Conservation (phyloP, 2,113 vertebrate genomes). For the Micronycteris hirsuta region DNA sequence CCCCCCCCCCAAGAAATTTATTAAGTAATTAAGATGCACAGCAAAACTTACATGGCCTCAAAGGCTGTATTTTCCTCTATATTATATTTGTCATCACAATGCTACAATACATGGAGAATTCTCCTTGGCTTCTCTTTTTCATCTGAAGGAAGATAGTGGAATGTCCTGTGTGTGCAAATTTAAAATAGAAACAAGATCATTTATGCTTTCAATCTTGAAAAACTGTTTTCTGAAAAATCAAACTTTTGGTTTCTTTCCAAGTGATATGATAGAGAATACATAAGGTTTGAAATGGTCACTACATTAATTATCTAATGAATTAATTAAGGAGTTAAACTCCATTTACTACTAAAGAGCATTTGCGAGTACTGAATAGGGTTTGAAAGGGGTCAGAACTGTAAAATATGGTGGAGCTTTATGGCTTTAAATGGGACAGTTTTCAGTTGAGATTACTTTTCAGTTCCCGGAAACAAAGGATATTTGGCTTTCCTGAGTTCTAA, state of each 20-base stretch:
- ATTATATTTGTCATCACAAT: neutral
- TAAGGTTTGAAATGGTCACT: neutral
- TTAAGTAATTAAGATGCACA: neutral
- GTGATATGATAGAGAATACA: neutral
- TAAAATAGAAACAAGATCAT: neutral
- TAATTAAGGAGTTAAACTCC: neutral
- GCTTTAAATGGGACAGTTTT: neutral
- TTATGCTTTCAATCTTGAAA: neutral
- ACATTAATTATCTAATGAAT: neutral
- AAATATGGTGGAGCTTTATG: neutral
- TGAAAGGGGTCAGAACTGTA: neutral
- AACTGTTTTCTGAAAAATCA: neutral
- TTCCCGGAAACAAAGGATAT: neutral
- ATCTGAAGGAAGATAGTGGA: neutral
- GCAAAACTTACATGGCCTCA: neutral
- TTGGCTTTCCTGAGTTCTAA: neutral
- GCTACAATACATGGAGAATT: neutral
- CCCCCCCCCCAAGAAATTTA: neutral
- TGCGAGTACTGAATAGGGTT: neutral
- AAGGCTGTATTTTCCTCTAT: neutral
- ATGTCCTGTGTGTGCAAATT: neutral
- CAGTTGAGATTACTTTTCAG: neutral
- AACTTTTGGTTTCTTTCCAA: neutral
- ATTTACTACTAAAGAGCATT: neutral
- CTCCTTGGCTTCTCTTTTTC: neutral